Conservation (phyloP, 2,888 invertebrate species). For the Peribatodes rhomboidaria region DNA sequence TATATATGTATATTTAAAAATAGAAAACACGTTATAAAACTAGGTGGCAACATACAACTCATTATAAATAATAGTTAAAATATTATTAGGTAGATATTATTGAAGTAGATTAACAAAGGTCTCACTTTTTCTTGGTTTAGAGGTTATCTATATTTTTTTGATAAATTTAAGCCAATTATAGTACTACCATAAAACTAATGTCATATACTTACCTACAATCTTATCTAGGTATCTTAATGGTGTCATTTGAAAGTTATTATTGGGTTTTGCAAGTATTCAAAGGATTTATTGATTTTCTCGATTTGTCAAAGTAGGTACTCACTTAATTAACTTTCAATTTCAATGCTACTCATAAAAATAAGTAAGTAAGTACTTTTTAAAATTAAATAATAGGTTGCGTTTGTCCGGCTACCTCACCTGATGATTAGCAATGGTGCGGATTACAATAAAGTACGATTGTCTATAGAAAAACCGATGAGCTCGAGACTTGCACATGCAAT, state of each 20-base stretch:
- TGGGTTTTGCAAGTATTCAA: not conserved
- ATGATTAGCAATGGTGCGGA: no score
- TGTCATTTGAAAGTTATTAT: slow-evolving; percentile 9
- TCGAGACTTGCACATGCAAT: no score
- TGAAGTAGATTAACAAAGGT: not conserved
- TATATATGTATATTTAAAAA: not conserved
- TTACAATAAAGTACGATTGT: no score
- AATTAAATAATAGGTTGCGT: no score
- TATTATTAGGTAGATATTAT: not conserved
- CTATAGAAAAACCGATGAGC: no score
- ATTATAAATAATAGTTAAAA: not conserved
- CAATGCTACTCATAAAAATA: no score
- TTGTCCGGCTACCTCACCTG: no score
- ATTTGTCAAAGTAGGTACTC: no score
- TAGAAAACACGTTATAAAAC: not conserved
- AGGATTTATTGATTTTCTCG: not conserved
- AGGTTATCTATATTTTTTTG: not conserved
- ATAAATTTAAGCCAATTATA: not conserved
- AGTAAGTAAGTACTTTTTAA: no score
- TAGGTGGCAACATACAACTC: not conserved
- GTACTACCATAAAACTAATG: not conserved
- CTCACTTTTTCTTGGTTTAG: not conserved
- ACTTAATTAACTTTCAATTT: no score
- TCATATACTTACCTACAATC: slow-evolving; percentile 4
- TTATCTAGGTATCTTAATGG: not conserved